Evolutionary conservation across 1,140 invertebrate genomes (phyloP).

Genomic region (Goniozus legneri): DNA sequence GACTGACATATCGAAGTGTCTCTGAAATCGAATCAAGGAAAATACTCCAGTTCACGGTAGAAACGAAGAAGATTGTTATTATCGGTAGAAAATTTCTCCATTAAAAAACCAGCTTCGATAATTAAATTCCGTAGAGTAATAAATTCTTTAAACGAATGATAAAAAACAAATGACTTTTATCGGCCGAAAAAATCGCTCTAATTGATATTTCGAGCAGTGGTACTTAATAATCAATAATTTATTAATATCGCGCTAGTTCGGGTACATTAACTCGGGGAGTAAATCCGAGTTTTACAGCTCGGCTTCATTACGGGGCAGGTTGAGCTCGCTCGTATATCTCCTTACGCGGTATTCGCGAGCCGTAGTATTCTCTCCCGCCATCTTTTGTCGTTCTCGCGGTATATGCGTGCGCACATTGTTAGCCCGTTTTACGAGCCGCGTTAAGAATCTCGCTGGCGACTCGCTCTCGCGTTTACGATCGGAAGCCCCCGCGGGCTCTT

Average conservation of each 20-base stretch:
- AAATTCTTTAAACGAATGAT: no score
- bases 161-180: no score
- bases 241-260: constrained; percentile 39
- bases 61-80: no score
- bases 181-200: no score
- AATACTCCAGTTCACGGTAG: no score
- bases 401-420: constrained; percentile 32
- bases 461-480: constrained; percentile 27
- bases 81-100: no score
- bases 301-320: constrained; percentile 47
- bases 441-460: constrained; percentile 28
- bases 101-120: no score
- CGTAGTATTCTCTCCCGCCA: neutral
- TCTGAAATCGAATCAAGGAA: no score
- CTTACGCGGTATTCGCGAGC: neutral
- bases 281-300: constrained; percentile 49
- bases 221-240: constrained; percentile 50
- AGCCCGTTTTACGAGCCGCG: constrained; percentile 30
- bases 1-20: no score
- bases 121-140: no score
- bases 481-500: constrained; percentile 20
- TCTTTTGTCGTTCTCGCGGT: neutral
- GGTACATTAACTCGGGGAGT: constrained; percentile 39
- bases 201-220: no score
- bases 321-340: constrained; percentile 46